These are phyloP conservation scores for Perca flavescens DNA, from an alignment of 2,113 vertebrate genomes.

Conservation along the genomic window DNA sequence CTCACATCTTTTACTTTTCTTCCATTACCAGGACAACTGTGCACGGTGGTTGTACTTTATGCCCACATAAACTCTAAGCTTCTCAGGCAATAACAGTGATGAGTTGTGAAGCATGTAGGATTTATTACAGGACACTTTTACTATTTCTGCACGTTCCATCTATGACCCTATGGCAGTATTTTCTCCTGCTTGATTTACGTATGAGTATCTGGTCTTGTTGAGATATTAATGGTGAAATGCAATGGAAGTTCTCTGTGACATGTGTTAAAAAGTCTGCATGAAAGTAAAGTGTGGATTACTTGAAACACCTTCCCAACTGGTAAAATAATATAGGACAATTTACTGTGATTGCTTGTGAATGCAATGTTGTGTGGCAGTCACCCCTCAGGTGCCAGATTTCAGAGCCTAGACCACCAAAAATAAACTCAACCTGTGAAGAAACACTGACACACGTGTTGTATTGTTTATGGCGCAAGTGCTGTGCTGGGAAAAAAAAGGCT, in stretches of 20 bases:
- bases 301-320: constrained; percentile 2
- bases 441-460: neutral
- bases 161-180: neutral
- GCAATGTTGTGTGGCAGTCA: constrained; percentile 8
- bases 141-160: neutral
- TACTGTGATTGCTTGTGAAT: constrained; percentile 26
- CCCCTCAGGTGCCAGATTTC: constrained; percentile 7
- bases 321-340: neutral
- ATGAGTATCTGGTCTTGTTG: too few relatives aligned
- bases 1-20: constrained; percentile 30
- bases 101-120: constrained; percentile 5
- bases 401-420: constrained; percentile 35
- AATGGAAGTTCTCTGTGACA: neutral
- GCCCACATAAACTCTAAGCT: neutral
- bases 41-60: constrained; percentile 19
- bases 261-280: neutral
- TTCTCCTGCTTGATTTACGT: neutral
- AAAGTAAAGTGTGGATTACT: neutral
- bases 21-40: constrained; percentile 32
- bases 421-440: constrained; percentile 35
- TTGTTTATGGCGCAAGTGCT: neutral
- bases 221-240: neutral
- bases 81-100: constrained; percentile 9
- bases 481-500: neutral
- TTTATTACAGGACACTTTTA: constrained; percentile 15